Conservation (phyloP, 2,888 invertebrate species). For the Ecdyonurus torrentis region DNA sequence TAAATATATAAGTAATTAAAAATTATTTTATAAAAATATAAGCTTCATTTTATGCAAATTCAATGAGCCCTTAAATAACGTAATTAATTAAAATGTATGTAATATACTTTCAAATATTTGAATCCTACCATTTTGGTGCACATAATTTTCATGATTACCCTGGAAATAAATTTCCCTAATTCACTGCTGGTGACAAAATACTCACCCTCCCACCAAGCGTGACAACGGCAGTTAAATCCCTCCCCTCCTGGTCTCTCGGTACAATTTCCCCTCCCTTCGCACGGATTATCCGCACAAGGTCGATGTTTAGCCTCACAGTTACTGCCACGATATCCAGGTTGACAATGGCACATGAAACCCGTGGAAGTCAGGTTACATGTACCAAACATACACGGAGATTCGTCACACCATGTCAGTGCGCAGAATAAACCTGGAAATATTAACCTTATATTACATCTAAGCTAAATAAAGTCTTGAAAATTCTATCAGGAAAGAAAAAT, state of each 20-base stretch:
- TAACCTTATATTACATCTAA: too few species aligned
- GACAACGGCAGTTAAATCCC: constrained; percentile 50
- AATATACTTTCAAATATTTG: too few species aligned
- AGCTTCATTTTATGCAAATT: too few species aligned
- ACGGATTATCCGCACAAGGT: constrained; percentile 56
- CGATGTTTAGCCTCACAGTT: constrained; percentile 46
- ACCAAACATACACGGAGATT: constrained; percentile 49
- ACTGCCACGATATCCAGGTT: constrained; percentile 43
- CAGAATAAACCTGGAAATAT: constrained; percentile 70
- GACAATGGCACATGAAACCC: constrained; percentile 44
- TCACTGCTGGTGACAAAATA: not conserved
- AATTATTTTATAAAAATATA: too few species aligned
- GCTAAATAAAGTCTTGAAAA: too few species aligned
- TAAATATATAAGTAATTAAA: too few species aligned
- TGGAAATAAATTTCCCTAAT: too few species aligned
- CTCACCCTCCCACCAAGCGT: constrained; percentile 54
- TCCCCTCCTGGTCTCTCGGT: constrained; percentile 38
- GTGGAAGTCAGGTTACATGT: constrained; percentile 37
- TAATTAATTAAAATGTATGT: too few species aligned
- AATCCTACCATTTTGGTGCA: too few species aligned
- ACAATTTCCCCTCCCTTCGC: constrained; percentile 58
- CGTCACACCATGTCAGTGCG: constrained; percentile 54
- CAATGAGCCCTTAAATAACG: too few species aligned
- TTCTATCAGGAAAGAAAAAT: too few species aligned
- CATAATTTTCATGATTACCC: too few species aligned